These are phyloP conservation scores for Vultur gryphus DNA, from an alignment of 2,797 vertebrate genomes.

Conservation along the genomic window DNA sequence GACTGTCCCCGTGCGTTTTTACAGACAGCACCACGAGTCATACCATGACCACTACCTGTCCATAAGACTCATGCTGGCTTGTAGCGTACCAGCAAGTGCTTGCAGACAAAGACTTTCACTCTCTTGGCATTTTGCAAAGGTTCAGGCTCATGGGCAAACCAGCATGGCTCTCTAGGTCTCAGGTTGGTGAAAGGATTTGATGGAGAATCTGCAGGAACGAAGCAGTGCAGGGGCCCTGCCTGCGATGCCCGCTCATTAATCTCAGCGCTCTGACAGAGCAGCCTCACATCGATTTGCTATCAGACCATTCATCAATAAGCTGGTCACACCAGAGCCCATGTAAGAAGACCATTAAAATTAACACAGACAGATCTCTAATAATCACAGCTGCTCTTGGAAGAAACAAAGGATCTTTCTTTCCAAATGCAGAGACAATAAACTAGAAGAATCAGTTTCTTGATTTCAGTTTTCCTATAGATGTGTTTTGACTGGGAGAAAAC, in stretches of 20 bases:
- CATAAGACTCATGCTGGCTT: not conserved
- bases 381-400: not conserved
- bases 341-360: conserved; percentile 26
- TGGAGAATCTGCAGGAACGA: not conserved
- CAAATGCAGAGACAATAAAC: not conserved
- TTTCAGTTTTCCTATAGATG: not conserved
- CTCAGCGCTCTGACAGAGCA: not conserved
- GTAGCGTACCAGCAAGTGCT: not conserved
- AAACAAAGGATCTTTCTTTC: not conserved
- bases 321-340: not conserved
- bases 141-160: not conserved
- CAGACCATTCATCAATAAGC: not conserved
- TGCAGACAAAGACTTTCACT: not conserved
- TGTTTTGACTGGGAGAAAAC: not conserved
- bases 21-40: accelerated
- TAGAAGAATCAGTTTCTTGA: not conserved
- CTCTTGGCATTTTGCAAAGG: not conserved
- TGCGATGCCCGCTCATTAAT: not conserved
- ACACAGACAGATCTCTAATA: not conserved
- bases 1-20: accelerated
- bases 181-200: accelerated
- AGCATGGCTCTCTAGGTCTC: not conserved
- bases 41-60: not conserved
- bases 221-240: not conserved
- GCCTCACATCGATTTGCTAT: conserved; percentile 8